Evolutionary conservation across 2,113 vertebrate genomes (phyloP).

Genomic region (Syrrhaptes paradoxus): DNA sequence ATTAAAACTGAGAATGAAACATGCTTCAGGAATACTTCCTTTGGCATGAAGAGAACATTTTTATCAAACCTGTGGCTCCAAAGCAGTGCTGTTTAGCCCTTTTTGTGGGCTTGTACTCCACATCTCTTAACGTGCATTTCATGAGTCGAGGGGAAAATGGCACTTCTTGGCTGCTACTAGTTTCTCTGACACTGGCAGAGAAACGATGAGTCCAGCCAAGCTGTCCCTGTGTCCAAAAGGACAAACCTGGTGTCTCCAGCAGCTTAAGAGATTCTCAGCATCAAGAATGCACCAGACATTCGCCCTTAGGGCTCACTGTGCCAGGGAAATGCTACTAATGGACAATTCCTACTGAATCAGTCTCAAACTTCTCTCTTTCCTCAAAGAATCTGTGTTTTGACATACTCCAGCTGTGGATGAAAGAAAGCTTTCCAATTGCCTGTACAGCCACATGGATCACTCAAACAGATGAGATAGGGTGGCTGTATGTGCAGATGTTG

Average conservation of each 20-base stretch:
- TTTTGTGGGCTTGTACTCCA: neutral
- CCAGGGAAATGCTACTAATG: neutral
- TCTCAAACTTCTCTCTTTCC: neutral
- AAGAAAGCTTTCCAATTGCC: neutral
- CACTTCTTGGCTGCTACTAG: neutral
- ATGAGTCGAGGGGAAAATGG: neutral
- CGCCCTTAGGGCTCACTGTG: neutral
- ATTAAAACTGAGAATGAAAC: neutral
- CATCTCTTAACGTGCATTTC: neutral
- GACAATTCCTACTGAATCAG: neutral
- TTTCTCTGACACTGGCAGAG: accelerated
- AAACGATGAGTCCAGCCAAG: neutral
- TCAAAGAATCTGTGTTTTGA: neutral
- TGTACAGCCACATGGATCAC: neutral
- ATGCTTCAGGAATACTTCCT: neutral
- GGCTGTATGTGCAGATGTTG: neutral
- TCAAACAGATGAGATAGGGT: neutral
- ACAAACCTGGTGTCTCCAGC: neutral
- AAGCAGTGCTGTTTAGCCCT: neutral
- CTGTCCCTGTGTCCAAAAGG: neutral
- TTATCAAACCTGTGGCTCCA: neutral
- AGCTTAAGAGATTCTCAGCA: neutral
- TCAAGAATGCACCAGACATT: neutral
- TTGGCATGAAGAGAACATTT: neutral
- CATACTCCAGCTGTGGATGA: neutral